Base-by-base conservation (phyloP, 2,888 invertebrate species). In the Exocentrus adspersus region DNA sequence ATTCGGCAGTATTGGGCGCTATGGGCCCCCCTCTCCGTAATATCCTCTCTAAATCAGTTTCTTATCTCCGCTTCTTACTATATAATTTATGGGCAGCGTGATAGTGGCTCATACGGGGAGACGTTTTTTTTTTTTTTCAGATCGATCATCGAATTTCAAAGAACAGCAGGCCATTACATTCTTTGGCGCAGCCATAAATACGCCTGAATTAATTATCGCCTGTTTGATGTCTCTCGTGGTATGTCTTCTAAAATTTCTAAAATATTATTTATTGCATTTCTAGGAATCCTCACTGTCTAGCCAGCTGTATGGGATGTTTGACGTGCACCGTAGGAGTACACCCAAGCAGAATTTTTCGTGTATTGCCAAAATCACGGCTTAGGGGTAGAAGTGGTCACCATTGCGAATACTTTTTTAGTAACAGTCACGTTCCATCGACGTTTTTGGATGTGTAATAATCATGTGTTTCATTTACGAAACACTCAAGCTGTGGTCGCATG, bases 21-120 rank as follows among this genome's bases (percentile, higher is more conserved):
- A 45, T 24, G 24, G 30, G 43, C 57, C 41, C 12, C 57, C 43
- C 64, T 70, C 62, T 64, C 69, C 67, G 67, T 70, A 71, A 70
- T 70, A 70, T 71, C 67, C 66, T 64, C 64, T 65, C 65, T 71
- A 71, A 73, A 72, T 73, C 73, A 70, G 69, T 68, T 72, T 61
- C 71, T 73, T 73, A 73, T 73, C 73, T 70, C 54, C 24, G 45
- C 9, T 46, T 62, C 53, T 42, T 63, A 60, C 59, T 63, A 60
- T 59, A 63, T 66, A 41, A 58, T 58, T 58, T 58, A 58, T 58
- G 20, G 41, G 20, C 41, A 20, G 37, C 41, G 58, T 58, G 58
- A 58, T 58, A 58, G 21, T 48, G 50, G 32, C 10, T 50, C 50
- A 37, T 58, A 41, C 48, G 58, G 50, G 42, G 48, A 32, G 30